Conservation (phyloP, 2,113 vertebrate genomes). For the Peucedramus taeniatus region DNA sequence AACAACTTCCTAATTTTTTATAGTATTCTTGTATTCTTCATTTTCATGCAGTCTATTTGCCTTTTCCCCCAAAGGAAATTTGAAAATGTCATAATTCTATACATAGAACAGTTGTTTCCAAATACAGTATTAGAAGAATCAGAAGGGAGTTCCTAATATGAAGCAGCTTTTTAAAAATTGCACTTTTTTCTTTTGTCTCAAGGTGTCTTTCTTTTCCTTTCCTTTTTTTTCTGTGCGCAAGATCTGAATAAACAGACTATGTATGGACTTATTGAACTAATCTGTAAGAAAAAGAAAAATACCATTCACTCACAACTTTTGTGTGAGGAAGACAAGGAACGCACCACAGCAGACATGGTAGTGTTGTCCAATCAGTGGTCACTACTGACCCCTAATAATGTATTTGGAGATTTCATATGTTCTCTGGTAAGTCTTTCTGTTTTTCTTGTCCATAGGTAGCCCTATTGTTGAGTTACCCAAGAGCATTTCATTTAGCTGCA, state of each 20-base stretch:
- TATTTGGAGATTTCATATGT: fast-evolving
- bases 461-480: background rate
- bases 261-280: background rate
- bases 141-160: background rate
- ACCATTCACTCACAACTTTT: background rate
- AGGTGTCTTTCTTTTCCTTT: background rate
- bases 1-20: conserved; percentile 74
- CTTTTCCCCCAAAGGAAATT: conserved; percentile 62
- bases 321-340: background rate
- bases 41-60: conserved; percentile 69
- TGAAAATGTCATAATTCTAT: conserved; percentile 54
- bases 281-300: background rate
- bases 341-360: background rate
- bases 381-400: background rate
- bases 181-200: background rate
- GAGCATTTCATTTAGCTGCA: background rate
- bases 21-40: conserved; percentile 68
- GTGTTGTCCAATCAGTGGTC: background rate
- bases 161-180: background rate
- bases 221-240: background rate
- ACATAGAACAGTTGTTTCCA: conserved; percentile 27
- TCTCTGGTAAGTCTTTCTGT: background rate
- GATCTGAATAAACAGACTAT: background rate
- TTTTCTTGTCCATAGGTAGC: background rate
- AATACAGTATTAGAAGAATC: background rate